Conservation (phyloP, 2,113 vertebrate species). For the Proterorhinus semilunaris region DNA sequence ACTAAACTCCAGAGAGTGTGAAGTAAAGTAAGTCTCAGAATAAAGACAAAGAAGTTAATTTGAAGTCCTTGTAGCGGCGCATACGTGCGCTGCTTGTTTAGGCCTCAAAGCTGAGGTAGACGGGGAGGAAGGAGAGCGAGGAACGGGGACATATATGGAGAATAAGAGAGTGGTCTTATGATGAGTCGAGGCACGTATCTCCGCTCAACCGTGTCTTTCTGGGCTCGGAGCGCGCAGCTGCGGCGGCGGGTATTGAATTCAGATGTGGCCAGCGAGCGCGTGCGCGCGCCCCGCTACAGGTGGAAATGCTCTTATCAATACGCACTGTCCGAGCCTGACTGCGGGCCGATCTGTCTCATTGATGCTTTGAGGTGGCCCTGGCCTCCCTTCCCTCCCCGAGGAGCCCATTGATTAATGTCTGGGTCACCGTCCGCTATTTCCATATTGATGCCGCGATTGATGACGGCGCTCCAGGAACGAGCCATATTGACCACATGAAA, state of each 20-base stretch:
- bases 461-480: conserved; percentile 71
- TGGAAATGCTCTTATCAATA: conserved; percentile 76
- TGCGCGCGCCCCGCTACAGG: conserved; percentile 62
- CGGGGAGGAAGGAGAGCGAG: conserved; percentile 13
- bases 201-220: conserved; percentile 75
- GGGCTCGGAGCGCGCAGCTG: conserved; percentile 63
- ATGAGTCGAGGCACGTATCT: conserved; percentile 73
- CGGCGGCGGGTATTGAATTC: conserved; percentile 72
- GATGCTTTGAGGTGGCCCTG: conserved; percentile 67
- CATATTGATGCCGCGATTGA: conserved; percentile 81
- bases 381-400: conserved; percentile 59
- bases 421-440: conserved; percentile 75
- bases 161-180: conserved; percentile 54
- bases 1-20: conserved; percentile 54
- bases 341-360: conserved; percentile 71
- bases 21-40: conserved; percentile 38
- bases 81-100: conserved; percentile 43
- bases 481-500: conserved; percentile 69
- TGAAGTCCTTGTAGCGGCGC: conserved; percentile 47
- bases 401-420: conserved; percentile 76
- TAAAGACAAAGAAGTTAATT: conserved; percentile 67
- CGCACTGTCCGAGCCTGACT: conserved; percentile 64
- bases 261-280: conserved; percentile 62
- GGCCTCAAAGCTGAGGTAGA: conserved; percentile 51
- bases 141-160: conserved; percentile 46